Percentiles rank a stretch among this genome's conserved stretches.
phyloP scores from a whole-genome alignment of 2,797 vertebrate genomes.

The Crotalus adamanteus region DNA sequence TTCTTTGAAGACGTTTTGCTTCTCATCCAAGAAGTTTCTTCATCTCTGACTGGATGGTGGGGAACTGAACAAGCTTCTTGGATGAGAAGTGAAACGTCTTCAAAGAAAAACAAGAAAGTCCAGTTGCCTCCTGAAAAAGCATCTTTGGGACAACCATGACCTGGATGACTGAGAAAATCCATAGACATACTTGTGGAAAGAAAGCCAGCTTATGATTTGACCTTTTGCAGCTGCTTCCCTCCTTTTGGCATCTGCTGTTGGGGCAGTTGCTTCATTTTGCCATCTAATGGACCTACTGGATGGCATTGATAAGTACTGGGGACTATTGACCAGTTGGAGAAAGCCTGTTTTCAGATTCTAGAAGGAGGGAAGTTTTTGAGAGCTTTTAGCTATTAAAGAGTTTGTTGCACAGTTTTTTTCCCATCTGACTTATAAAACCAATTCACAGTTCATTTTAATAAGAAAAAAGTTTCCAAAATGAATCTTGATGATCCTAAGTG shows the following conservation, averaged over 20 bases:
- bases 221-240: background rate
- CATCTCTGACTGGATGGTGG: too few species aligned
- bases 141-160: too few species aligned
- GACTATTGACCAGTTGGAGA: background rate
- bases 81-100: too few species aligned
- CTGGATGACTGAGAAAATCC: too few species aligned
- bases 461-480: conserved; percentile 15
- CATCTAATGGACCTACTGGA: background rate
- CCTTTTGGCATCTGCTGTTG: background rate
- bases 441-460: conserved; percentile 12
- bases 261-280: background rate
- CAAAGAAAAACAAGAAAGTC: too few species aligned
- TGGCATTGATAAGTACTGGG: background rate
- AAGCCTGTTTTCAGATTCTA: background rate
- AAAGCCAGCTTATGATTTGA: background rate
- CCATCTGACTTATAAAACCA: conserved; percentile 6
- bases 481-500: conserved; percentile 13
- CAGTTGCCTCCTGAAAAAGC: too few species aligned
- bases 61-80: too few species aligned
- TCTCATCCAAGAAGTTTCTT: too few species aligned
- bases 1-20: too few species aligned
- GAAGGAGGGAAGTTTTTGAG: background rate
- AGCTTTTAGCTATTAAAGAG: background rate
- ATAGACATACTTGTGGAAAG: background rate
- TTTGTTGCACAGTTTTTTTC: background rate